Percentiles rank a stretch among this genome's conserved stretches.
phyloP scores from a whole-genome alignment of 1,140 invertebrate genomes.

The Nylanderia fulva region DNA sequence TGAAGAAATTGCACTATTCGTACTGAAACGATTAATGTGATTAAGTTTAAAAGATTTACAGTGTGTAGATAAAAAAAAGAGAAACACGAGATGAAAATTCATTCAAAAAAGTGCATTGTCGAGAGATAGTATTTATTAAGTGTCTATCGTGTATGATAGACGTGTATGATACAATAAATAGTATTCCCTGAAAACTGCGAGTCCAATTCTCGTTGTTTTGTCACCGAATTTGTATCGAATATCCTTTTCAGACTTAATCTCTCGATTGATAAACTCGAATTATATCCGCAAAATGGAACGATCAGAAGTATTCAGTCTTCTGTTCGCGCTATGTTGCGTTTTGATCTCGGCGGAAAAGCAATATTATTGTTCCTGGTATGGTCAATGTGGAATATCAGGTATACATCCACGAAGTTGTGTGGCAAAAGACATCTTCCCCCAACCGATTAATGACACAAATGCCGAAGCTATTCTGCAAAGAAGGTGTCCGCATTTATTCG shows the following conservation, averaged over 20 bases:
- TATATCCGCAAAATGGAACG: slow-evolving; percentile 9
- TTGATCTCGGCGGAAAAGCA: neutral
- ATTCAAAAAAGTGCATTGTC: neutral
- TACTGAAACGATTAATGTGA: neutral
- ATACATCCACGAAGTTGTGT: slow-evolving; percentile 81
- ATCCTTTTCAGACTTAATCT: neutral
- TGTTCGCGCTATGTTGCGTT: slow-evolving; percentile 24
- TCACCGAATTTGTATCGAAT: neutral
- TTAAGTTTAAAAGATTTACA: neutral
- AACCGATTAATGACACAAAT: slow-evolving; percentile 79
- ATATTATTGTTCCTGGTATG: slow-evolving; percentile 87
- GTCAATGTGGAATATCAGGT: slow-evolving; percentile 80
- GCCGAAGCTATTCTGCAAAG: slow-evolving; percentile 78
- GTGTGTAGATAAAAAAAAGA: neutral
- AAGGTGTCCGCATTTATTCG: slow-evolving; percentile 85
- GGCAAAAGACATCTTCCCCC: slow-evolving; percentile 82
- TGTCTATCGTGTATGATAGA: neutral
- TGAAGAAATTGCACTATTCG: neutral
- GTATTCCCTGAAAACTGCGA: neutral
- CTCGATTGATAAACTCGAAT: neutral
- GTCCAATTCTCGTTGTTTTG: neutral
- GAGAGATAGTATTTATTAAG: neutral
- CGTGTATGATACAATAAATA: neutral
- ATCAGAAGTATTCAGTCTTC: neutral
- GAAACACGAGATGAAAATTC: neutral